Percentiles rank a stretch among this genome's conserved stretches.
Evolutionary conservation across 2,888 invertebrate species (phyloP).

Genomic region (Ectobius pallidus): DNA sequence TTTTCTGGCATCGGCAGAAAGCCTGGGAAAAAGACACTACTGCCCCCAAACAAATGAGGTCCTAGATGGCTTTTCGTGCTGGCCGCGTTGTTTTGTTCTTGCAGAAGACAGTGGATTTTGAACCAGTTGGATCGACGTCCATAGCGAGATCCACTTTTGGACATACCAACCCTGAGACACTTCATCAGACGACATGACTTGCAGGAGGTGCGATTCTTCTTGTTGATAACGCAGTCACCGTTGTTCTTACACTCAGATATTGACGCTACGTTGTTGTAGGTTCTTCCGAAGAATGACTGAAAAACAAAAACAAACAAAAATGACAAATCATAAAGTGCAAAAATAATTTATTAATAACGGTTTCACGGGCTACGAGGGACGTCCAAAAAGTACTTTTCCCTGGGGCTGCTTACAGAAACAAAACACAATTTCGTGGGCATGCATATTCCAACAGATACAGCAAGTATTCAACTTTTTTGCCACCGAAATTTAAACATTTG

Average conservation of each 20-base stretch:
- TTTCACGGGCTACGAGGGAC: no score
- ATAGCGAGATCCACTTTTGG: constrained; percentile 88
- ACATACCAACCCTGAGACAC: constrained; percentile 89
- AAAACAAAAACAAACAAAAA: constrained; percentile 64
- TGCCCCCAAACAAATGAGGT: constrained; percentile 1
- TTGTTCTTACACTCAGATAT: constrained; percentile 93
- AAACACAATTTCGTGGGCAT: no score
- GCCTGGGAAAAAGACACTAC: constrained; percentile 24
- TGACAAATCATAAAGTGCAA: no score
- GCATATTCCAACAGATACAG: no score
- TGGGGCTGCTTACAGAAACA: no score
- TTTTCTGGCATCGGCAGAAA: constrained; percentile 22
- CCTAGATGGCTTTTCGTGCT: constrained; percentile 11
- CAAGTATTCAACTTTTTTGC: no score
- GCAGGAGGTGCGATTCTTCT: constrained; percentile 91
- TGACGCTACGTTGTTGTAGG: constrained; percentile 87
- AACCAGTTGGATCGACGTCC: constrained; percentile 92
- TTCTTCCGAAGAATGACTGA: constrained; percentile 91
- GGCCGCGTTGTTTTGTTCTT: constrained; percentile 66
- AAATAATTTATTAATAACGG: no score
- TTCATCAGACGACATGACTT: constrained; percentile 88
- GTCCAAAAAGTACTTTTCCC: no score
- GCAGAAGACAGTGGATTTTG: constrained; percentile 88
- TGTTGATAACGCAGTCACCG: constrained; percentile 88
- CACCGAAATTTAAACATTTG: no score